phyloP scores from a whole-genome alignment of 35 echinoderm and acorn worm genomes.

The Stichopus chloronotus region DNA sequence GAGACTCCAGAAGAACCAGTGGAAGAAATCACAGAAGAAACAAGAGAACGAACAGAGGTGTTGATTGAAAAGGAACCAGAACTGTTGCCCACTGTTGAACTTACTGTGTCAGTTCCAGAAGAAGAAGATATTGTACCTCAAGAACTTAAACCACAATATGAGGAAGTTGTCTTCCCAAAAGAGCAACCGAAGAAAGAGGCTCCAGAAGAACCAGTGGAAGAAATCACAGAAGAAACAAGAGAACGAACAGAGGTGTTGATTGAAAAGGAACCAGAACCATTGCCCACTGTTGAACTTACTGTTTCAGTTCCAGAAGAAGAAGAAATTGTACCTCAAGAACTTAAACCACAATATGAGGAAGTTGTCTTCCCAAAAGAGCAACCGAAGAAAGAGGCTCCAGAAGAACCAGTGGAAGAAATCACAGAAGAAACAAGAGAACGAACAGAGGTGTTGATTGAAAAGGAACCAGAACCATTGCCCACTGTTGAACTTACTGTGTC shows the following conservation, averaged over 20 bases:
- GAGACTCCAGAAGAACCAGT: slow-evolving; percentile 25
- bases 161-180: slow-evolving; percentile 69
- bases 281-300: slow-evolving; percentile 32
- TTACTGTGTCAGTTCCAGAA: slow-evolving; percentile 69
- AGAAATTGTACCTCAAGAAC: slow-evolving; percentile 14
- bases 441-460: slow-evolving; percentile 81
- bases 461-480: slow-evolving; percentile 69
- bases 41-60: slow-evolving; percentile 60
- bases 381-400: slow-evolving; percentile 12
- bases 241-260: slow-evolving; percentile 60
- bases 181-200: slow-evolving; percentile 13
- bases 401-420: slow-evolving; percentile 61
- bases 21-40: slow-evolving; percentile 38
- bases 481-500: slow-evolving; percentile 67
- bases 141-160: slow-evolving; percentile 67
- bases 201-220: neutral
- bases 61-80: slow-evolving; percentile 64
- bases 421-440: slow-evolving; percentile 37
- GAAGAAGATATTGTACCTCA: slow-evolving; percentile 26
- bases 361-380: slow-evolving; percentile 64
- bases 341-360: slow-evolving; percentile 49
- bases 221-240: slow-evolving; percentile 18
- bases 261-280: slow-evolving; percentile 55
- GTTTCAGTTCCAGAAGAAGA: slow-evolving; percentile 41
- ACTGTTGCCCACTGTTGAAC: slow-evolving; percentile 57